Percentiles rank a stretch among this genome's conserved stretches.
Evolutionary conservation across 2,888 invertebrate genomes (phyloP).

Genomic region (Heliconius cydno): DNA sequence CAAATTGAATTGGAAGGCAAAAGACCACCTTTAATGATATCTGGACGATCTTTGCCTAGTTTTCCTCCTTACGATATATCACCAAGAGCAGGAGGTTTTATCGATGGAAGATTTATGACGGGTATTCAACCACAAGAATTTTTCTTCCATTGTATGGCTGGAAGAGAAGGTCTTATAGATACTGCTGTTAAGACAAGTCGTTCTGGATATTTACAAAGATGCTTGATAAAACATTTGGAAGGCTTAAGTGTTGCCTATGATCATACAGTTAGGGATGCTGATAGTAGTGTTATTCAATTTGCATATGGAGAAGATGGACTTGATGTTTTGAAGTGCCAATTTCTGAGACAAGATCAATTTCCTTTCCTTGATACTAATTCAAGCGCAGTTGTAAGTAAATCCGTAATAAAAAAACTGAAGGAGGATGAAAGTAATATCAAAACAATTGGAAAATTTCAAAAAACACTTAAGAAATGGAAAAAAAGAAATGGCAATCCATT

Average conservation of each 20-base stretch:
- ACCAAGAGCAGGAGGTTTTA: constrained; percentile 97
- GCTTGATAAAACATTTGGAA: constrained; percentile 98
- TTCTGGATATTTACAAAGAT: constrained; percentile 98
- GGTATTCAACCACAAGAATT: constrained; percentile 99
- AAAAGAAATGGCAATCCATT: constrained; percentile 79
- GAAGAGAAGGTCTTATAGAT: constrained; percentile 99
- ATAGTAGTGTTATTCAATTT: constrained; percentile 96
- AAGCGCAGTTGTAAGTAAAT: constrained; percentile 84
- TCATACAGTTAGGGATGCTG: constrained; percentile 96
- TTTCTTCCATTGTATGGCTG: constrained; percentile 99
- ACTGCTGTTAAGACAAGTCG: constrained; percentile 99
- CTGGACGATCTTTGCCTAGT: constrained; percentile 95
- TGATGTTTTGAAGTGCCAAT: constrained; percentile 94
- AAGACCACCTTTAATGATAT: constrained; percentile 96
- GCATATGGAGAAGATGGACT: constrained; percentile 97
- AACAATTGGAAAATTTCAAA: constrained; percentile 80
- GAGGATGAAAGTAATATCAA: constrained; percentile 75
- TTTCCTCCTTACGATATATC: constrained; percentile 94
- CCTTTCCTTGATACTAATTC: constrained; percentile 93
- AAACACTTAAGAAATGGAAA: constrained; percentile 85
- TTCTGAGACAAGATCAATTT: constrained; percentile 89
- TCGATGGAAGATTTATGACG: constrained; percentile 98
- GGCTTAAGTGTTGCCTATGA: constrained; percentile 97
- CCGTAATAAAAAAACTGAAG: constrained; percentile 83
- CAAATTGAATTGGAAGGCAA: constrained; percentile 99